Conservation (phyloP, 2,113 vertebrate genomes). For the Trogon melanurus region DNA sequence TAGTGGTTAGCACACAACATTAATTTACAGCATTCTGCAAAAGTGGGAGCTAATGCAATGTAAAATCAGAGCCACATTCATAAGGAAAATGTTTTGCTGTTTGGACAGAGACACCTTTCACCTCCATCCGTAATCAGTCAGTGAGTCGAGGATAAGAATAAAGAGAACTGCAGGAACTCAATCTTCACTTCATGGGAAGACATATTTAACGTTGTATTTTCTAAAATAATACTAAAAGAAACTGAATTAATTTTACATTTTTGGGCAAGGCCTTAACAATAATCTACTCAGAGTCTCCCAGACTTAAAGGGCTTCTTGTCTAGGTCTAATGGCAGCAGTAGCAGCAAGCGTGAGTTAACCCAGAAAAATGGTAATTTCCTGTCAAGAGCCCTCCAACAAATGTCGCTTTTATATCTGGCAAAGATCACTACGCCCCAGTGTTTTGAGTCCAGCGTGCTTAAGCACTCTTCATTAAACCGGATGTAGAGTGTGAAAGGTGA, state of each 20-base stretch:
- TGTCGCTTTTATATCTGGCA: conserved; percentile 80
- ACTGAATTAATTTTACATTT: conserved; percentile 52
- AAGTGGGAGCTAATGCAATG: background rate
- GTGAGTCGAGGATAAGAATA: conserved; percentile 49
- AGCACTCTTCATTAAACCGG: conserved; percentile 81
- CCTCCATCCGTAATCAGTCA: conserved; percentile 44
- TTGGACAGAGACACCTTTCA: conserved; percentile 67
- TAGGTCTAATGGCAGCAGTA: conserved; percentile 64
- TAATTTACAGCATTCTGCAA: background rate
- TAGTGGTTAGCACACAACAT: background rate
- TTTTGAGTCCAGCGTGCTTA: conserved; percentile 75
- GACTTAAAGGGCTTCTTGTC: conserved; percentile 60
- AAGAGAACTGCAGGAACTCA: conserved; percentile 61
- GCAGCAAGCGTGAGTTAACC: conserved; percentile 74
- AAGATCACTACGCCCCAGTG: conserved; percentile 82
- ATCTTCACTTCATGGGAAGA: conserved; percentile 21
- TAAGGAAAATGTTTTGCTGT: conserved; percentile 77
- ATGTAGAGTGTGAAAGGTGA: conserved; percentile 89
- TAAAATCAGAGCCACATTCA: conserved; percentile 58
- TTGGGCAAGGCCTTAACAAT: conserved; percentile 23
- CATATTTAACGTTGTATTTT: conserved; percentile 64
- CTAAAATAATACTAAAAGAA: conserved; percentile 67
- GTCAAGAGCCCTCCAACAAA: conserved; percentile 83
- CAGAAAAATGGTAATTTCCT: conserved; percentile 87
- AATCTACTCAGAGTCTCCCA: conserved; percentile 16